Conservation (phyloP, 2,797 vertebrate species). For the Xiphorhynchus erythropygius region DNA sequence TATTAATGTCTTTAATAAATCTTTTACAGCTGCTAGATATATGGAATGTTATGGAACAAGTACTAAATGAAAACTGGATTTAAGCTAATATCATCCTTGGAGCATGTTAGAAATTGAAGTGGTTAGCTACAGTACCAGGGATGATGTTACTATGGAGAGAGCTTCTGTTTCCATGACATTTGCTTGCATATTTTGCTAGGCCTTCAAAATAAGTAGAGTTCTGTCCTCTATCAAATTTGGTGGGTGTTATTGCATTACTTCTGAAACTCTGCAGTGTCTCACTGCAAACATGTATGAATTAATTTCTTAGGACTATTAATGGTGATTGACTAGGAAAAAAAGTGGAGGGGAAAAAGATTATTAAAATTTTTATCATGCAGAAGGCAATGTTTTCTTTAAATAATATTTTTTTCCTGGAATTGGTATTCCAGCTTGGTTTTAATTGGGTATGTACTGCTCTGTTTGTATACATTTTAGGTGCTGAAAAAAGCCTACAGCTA, state of each 20-base stretch:
- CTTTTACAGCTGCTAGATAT: slow-evolving; percentile 38
- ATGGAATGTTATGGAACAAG: slow-evolving; percentile 59
- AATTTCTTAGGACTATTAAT: slow-evolving; percentile 31
- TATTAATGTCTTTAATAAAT: slow-evolving; percentile 64
- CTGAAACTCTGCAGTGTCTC: slow-evolving; percentile 12
- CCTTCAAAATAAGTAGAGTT: slow-evolving; percentile 64
- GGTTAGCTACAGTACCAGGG: slow-evolving; percentile 56
- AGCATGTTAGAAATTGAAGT: slow-evolving; percentile 61
- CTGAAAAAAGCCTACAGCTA: neutral
- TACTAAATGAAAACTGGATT: slow-evolving; percentile 60
- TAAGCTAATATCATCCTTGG: slow-evolving; percentile 68
- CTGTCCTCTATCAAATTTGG: slow-evolving; percentile 63
- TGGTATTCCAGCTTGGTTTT: slow-evolving; percentile 2
- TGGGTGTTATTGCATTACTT: slow-evolving; percentile 43
- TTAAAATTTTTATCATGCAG: neutral
- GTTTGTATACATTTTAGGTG: neutral
- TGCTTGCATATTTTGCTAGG: slow-evolving; percentile 73
- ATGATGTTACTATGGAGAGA: slow-evolving; percentile 80
- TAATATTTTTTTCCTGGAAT: neutral
- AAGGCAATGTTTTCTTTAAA: neutral
- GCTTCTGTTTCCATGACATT: slow-evolving; percentile 82
- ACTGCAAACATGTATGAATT: neutral
- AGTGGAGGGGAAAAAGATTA: neutral
- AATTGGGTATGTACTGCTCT: neutral
- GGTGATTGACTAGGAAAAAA: neutral